phyloP scores from a whole-genome alignment of 2,113 vertebrate species.

The Egretta garzetta region DNA sequence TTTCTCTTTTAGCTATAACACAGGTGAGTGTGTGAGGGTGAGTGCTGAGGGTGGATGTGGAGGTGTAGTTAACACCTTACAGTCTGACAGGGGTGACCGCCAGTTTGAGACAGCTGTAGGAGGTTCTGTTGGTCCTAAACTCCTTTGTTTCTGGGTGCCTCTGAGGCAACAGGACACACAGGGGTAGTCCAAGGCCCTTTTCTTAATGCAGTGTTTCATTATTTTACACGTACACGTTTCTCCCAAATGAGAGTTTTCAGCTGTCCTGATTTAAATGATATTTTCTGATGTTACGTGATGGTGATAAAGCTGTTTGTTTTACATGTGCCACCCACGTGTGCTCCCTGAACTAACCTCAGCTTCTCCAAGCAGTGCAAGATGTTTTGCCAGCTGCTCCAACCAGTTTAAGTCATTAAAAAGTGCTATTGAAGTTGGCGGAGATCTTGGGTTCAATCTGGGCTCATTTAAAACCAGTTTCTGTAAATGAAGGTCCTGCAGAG shows the following conservation, averaged over 20 bases:
- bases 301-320: background rate
- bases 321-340: background rate
- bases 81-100: background rate
- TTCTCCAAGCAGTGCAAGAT: background rate
- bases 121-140: background rate
- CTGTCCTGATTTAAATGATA: background rate
- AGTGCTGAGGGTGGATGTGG: background rate
- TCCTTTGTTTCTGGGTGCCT: background rate
- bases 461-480: background rate
- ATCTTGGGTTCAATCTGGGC: background rate
- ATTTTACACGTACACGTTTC: background rate
- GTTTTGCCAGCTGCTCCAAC: conserved; percentile 3
- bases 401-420: conserved; percentile 33
- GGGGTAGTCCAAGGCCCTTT: background rate
- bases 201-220: background rate
- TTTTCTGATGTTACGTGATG: background rate
- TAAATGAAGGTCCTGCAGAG: conserved; percentile 12
- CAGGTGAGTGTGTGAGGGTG: background rate
- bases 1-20: background rate
- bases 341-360: background rate
- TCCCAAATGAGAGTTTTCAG: background rate
- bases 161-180: background rate
- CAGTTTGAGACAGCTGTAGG: background rate
- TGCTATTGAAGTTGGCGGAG: background rate
- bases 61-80: background rate